Percentiles rank a stretch among this genome's conserved stretches.
Evolutionary conservation across 2,797 vertebrate genomes (phyloP).

Genomic region (Periophthalmus magnuspinnatus): DNA sequence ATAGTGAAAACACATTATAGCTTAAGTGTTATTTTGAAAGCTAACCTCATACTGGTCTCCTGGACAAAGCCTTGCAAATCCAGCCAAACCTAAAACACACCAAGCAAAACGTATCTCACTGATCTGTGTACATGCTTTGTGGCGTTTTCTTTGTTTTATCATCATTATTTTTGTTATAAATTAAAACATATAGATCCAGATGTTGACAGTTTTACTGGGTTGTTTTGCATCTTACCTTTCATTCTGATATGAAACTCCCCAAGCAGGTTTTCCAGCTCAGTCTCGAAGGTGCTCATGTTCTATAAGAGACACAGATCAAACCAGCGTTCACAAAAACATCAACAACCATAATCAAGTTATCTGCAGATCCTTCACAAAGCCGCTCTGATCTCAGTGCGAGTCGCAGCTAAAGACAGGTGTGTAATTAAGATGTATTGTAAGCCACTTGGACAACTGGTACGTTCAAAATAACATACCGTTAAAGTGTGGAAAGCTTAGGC

Average conservation of each 20-base stretch:
- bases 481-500: not conserved
- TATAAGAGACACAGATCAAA: slow-evolving; percentile 53
- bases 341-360: slow-evolving; percentile 45
- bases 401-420: slow-evolving; percentile 25
- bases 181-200: not conserved
- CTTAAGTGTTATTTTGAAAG: slow-evolving; percentile 6
- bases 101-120: too few relatives aligned
- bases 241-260: slow-evolving; percentile 98
- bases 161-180: not conserved
- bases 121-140: too few relatives aligned
- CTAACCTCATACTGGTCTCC: slow-evolving; percentile 81
- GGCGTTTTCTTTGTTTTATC: too few relatives aligned
- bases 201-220: not conserved
- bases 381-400: slow-evolving; percentile 1
- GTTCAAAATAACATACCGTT: not conserved
- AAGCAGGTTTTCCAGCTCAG: slow-evolving; percentile 90
- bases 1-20: not conserved
- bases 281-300: slow-evolving; percentile 96
- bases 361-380: slow-evolving; percentile 20
- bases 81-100: slow-evolving; percentile 72
- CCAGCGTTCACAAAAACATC: slow-evolving; percentile 19
- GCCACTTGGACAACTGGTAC: not conserved
- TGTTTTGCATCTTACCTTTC: slow-evolving; percentile 83
- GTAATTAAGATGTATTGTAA: slow-evolving; percentile 18
- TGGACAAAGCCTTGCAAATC: slow-evolving; percentile 79